These are phyloP conservation scores for Rotaria magnacalcarata DNA, from an alignment of 2,888 invertebrate species.

Conservation along the genomic window DNA sequence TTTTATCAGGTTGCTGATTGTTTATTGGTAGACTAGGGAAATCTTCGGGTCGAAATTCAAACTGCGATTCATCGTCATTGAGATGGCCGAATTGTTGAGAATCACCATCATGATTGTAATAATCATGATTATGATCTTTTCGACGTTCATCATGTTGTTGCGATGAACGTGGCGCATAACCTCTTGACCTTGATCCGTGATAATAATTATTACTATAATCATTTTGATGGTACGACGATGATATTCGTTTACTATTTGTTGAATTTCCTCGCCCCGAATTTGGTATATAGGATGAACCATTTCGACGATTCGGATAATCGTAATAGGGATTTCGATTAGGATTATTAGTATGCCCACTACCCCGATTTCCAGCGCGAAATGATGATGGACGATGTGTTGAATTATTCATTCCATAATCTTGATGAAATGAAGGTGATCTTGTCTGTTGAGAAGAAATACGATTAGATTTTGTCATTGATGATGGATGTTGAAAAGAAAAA, in stretches of 20 bases:
- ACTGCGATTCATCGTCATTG: not conserved
- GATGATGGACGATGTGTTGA: not conserved
- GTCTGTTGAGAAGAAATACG: not conserved
- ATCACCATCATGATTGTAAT: not conserved
- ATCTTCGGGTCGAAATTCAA: conserved; percentile 35
- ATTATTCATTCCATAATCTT: not conserved
- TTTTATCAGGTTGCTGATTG: conserved; percentile 9
- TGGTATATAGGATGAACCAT: not conserved
- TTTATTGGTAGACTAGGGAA: conserved; percentile 9
- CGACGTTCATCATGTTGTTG: not conserved
- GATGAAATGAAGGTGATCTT: not conserved
- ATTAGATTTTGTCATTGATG: not conserved
- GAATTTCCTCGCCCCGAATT: not conserved
- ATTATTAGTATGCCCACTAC: not conserved
- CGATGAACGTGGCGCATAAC: not conserved
- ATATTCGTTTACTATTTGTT: not conserved
- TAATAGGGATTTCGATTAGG: not conserved
- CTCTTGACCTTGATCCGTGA: not conserved
- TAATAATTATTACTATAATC: not conserved
- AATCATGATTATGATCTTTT: not conserved
- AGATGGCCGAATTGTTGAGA: not conserved
- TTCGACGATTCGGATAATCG: conserved; percentile 1
- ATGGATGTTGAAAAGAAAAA: not conserved
- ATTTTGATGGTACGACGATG: not conserved
- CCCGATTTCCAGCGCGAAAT: not conserved